Conservation (phyloP, 2,113 vertebrate species). For the Noctilio leporinus region DNA sequence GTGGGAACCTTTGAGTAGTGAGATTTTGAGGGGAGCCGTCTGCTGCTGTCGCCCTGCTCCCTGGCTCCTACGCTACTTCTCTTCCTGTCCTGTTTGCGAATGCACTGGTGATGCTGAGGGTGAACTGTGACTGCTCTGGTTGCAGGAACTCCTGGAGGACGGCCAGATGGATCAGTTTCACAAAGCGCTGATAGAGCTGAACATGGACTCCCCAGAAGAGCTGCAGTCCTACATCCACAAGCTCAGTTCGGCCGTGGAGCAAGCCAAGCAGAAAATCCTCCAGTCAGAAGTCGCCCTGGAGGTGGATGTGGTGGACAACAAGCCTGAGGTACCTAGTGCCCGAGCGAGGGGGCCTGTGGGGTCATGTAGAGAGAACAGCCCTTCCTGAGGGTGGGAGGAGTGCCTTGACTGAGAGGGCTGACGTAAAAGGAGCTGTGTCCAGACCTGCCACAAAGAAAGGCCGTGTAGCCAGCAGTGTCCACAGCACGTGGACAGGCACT, state of each 20-base stretch:
- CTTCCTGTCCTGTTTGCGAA: not conserved
- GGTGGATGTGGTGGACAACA: constrained; percentile 86
- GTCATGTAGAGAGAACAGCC: not conserved
- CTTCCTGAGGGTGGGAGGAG: not conserved
- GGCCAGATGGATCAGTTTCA: constrained; percentile 90
- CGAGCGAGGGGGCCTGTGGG: not conserved
- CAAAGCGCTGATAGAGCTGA: constrained; percentile 92
- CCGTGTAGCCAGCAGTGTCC: not conserved
- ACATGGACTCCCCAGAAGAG: constrained; percentile 98
- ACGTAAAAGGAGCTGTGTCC: not conserved
- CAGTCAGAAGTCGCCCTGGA: constrained; percentile 84
- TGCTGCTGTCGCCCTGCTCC: not conserved
- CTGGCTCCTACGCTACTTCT: not conserved
- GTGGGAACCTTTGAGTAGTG: not conserved
- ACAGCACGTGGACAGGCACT: accelerated
- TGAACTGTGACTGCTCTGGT: not conserved
- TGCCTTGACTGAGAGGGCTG: not conserved
- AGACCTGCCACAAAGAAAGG: not conserved
- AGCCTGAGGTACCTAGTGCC: constrained; percentile 81
- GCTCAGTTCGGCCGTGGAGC: constrained; percentile 89
- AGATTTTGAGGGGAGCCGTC: not conserved
- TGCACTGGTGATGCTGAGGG: not conserved
- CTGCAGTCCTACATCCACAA: constrained; percentile 97
- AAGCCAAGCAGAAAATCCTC: constrained; percentile 87
- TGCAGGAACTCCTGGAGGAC: constrained; percentile 83